Conservation (phyloP, 2,113 vertebrate species). For the Passer domesticus region DNA sequence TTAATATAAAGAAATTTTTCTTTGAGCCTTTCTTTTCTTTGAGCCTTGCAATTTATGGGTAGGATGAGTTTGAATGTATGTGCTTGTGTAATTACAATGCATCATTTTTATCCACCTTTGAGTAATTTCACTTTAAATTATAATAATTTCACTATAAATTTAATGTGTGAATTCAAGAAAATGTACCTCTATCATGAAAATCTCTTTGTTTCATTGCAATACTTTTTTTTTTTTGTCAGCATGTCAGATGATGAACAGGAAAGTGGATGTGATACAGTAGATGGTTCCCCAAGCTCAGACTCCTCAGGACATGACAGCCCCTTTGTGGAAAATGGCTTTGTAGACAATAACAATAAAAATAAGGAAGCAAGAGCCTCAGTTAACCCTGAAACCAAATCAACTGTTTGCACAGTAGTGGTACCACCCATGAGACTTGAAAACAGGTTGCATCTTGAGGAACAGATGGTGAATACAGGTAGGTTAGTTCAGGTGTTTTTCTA, state of each 20-base stretch:
- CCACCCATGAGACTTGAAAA: slow-evolving; percentile 88
- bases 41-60: not conserved
- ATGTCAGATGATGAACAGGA: slow-evolving; percentile 97
- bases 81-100: not conserved
- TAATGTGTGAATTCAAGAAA: not conserved
- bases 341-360: slow-evolving; percentile 83
- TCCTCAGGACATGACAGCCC: slow-evolving; percentile 88
- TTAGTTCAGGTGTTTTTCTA: not conserved
- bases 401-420: slow-evolving; percentile 89
- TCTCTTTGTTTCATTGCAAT: not conserved
- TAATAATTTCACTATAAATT: not conserved
- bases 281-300: slow-evolving; percentile 88
- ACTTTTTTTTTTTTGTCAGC: slow-evolving; percentile 67
- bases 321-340: slow-evolving; percentile 83
- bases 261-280: slow-evolving; percentile 92
- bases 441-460: slow-evolving; percentile 76
- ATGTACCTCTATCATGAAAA: not conserved
- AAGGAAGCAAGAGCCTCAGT: slow-evolving; percentile 71
- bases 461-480: slow-evolving; percentile 81
- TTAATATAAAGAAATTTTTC: not conserved
- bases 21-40: not conserved
- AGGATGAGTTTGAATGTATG: not conserved
- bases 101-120: not conserved
- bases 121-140: not conserved
- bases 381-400: slow-evolving; percentile 81